Evolutionary conservation across 2,797 vertebrate genomes (phyloP), one percentile per base, ranked within the genome.

Genomic region (Darevskia mixta): DNA sequence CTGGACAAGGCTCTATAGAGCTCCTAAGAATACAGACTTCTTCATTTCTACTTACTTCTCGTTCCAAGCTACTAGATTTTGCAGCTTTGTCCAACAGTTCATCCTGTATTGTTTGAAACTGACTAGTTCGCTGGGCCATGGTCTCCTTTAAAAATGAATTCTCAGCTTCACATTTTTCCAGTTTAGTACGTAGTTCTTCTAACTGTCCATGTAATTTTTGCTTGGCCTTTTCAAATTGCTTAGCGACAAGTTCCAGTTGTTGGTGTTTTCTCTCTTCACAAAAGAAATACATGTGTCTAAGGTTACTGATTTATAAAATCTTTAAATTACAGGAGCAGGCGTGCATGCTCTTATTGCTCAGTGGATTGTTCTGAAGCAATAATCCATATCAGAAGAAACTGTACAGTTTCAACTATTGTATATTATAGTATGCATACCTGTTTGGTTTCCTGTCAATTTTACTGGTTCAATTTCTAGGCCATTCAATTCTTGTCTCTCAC

Each of bases 91-190:
- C 98, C 94, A 98, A 79, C 23, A 99, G 96, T 80, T 99, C 98
- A 11, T 97, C 96, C 95, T 99, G 98, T 93, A 99, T 97, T 86
- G 91, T 94, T 93, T 98, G 97, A 96, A 98, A 98, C 88, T 98
- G 98, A 78, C 96, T 97, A 90, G 97, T 96, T 95, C 98, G 97
- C 94, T 98, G 98, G 69, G 96, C 96, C 98, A 99, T 98, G 93
- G 96, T 97, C 95, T 93, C 96, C 95, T 98, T 98, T 95, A 98
- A 96, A 85, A 97, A 95, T 75, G 96, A 97, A 87, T 98, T 97
- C 94, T 98, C 98, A 89, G 97, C 96, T 95, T 98, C 97, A 88
- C 96, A 96, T 95, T 97, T 95, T 69, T 87, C 89, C 92, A 99
- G 94, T 86, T 97, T 98, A 89, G 96, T 85, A 88, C 91, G 96